Conservation (phyloP, 1,140 invertebrate genomes). For the Scaptomyza graminum region DNA sequence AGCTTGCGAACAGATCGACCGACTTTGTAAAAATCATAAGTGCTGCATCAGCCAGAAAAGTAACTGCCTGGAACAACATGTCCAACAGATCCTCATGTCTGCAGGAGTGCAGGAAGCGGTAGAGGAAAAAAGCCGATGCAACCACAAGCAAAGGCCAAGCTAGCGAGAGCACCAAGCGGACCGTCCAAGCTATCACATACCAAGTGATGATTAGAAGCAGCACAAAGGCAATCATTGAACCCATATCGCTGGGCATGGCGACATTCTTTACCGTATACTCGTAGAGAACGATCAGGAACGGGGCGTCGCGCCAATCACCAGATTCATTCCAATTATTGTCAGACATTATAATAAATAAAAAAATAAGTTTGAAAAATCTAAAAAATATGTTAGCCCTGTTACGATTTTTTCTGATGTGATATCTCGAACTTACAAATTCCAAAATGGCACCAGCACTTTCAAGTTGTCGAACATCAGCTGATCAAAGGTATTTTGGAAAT, state of each 20-base stretch:
- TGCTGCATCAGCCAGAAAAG: neutral
- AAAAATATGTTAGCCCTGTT: constrained; percentile 1
- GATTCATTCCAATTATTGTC: neutral
- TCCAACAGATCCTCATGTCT: constrained; percentile 18
- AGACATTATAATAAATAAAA: constrained; percentile 26
- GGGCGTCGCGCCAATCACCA: constrained; percentile 26
- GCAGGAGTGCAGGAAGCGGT: constrained; percentile 24
- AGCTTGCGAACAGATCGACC: neutral
- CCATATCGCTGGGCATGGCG: constrained; percentile 51
- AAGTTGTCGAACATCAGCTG: constrained; percentile 24
- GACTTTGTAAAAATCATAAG: constrained; percentile 1
- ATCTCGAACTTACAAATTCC: neutral
- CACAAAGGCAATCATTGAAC: constrained; percentile 53
- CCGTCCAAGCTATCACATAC: constrained; percentile 38
- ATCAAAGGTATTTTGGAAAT: neutral
- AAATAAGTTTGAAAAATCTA: neutral
- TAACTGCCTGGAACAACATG: neutral
- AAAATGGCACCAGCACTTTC: too few relatives aligned
- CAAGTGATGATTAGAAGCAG: constrained; percentile 36
- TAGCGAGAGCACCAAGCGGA: constrained; percentile 41
- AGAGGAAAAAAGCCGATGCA: constrained; percentile 33
- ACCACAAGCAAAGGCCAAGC: constrained; percentile 47
- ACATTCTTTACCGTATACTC: constrained; percentile 54
- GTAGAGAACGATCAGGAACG: constrained; percentile 17
- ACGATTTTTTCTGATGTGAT: constrained; percentile 2